Percentiles rank a stretch among this genome's conserved stretches.
Conservation (phyloP, 1,140 invertebrate species). For the Cotesia chilonis region DNA sequence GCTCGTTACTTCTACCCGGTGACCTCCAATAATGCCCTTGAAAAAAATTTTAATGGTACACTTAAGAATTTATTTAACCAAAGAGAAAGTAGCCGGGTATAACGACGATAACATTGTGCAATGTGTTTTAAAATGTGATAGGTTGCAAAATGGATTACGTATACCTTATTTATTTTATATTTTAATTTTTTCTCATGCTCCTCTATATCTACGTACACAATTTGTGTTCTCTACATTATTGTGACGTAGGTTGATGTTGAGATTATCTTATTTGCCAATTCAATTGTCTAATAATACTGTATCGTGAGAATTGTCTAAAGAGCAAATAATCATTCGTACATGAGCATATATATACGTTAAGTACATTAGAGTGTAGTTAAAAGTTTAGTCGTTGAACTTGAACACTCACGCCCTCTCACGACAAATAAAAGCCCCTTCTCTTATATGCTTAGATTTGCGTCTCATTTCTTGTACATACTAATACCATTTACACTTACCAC, state of each 20-base stretch:
- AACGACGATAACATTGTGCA: conserved; percentile 1
- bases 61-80: conserved; percentile 11
- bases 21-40: conserved; percentile 21
- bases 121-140: neutral
- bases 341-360: neutral
- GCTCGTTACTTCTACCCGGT: neutral
- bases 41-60: conserved; percentile 6
- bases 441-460: conserved; percentile 14
- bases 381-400: conserved; percentile 37
- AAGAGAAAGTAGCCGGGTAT: conserved; percentile 11
- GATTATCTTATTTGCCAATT: conserved; percentile 17
- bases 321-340: conserved; percentile 20
- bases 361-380: conserved; percentile 10
- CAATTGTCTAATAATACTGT: conserved; percentile 14
- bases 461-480: conserved; percentile 1
- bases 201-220: neutral
- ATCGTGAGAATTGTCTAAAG: conserved; percentile 25
- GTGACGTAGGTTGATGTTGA: neutral
- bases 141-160: conserved; percentile 12
- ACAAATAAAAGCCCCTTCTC: neutral
- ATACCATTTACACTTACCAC: too few relatives aligned
- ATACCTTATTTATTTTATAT: neutral
- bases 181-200: neutral
- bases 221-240: neutral
- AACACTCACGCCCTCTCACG: conserved; percentile 26